These are phyloP conservation scores for Drosophila acutilabella DNA, from an alignment of 2,888 invertebrate species.

Conservation along the genomic window DNA sequence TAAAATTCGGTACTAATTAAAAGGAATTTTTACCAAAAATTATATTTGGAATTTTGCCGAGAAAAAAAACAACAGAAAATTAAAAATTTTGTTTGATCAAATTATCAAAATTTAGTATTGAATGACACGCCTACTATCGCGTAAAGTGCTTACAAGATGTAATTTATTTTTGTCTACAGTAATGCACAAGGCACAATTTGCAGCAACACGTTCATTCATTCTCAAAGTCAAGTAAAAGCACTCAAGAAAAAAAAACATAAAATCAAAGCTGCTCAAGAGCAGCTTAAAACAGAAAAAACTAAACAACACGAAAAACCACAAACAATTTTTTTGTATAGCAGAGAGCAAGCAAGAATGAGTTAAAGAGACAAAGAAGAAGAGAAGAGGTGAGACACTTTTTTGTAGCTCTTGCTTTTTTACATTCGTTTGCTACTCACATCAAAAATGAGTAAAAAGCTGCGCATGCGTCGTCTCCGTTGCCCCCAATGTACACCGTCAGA, in stretches of 20 bases:
- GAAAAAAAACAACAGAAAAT: neutral
- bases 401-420: slow-evolving; percentile 15
- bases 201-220: slow-evolving; percentile 38
- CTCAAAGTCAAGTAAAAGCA: slow-evolving; percentile 52
- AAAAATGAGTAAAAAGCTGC: slow-evolving; percentile 73
- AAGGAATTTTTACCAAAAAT: neutral
- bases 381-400: slow-evolving; percentile 39
- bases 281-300: slow-evolving; percentile 31
- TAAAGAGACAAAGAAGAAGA: slow-evolving; percentile 24
- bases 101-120: neutral
- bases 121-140: slow-evolving; percentile 31
- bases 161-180: slow-evolving; percentile 4
- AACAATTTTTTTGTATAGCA: slow-evolving; percentile 64
- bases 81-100: neutral
- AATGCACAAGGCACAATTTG: neutral
- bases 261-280: slow-evolving; percentile 76
- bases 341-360: slow-evolving; percentile 21
- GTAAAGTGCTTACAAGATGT: neutral
- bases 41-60: slow-evolving; percentile 2
- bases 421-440: slow-evolving; percentile 42
- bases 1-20: neutral
- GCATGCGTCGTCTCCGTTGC: slow-evolving; percentile 65
- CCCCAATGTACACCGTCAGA: slow-evolving; percentile 51
- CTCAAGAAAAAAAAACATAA: slow-evolving; percentile 69
- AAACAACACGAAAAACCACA: slow-evolving; percentile 70